A percentile compares a stretch with the other conserved stretches of the same genome.
phyloP scores from a whole-genome alignment of 2,888 invertebrate species.

The Gymnosoma rotundatum region DNA sequence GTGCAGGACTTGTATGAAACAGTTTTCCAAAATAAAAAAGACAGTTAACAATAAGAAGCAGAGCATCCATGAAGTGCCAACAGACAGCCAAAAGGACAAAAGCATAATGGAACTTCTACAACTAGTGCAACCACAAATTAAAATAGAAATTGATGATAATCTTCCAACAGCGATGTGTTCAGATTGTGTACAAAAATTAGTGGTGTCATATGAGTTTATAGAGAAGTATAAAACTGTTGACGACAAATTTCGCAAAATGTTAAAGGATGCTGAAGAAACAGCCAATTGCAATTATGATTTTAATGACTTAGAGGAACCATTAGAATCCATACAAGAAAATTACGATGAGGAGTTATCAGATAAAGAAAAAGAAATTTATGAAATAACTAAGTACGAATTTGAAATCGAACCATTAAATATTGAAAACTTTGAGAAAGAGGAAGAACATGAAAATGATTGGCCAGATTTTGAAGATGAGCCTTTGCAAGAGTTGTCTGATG shows the following conservation, averaged over 20 bases:
- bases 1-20: slow-evolving; percentile 61
- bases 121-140: slow-evolving; percentile 40
- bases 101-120: slow-evolving; percentile 46
- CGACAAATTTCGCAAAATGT: slow-evolving; percentile 42
- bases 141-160: slow-evolving; percentile 23
- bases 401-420: slow-evolving; percentile 43
- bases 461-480: slow-evolving; percentile 39
- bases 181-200: slow-evolving; percentile 43
- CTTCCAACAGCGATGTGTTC: slow-evolving; percentile 54
- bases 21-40: slow-evolving; percentile 23
- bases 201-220: slow-evolving; percentile 44
- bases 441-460: background rate
- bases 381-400: slow-evolving; percentile 29
- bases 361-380: background rate
- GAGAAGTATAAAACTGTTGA: slow-evolving; percentile 44
- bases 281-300: background rate
- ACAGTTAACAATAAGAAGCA: slow-evolving; percentile 15
- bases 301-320: background rate
- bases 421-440: background rate
- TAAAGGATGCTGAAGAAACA: slow-evolving; percentile 14
- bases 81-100: background rate
- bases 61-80: slow-evolving; percentile 36
- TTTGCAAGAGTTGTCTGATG: slow-evolving; percentile 4
- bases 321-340: slow-evolving; percentile 17
- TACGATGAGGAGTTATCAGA: background rate